Conservation (phyloP, 2,888 invertebrate species). For the Strigamia crassipes region DNA sequence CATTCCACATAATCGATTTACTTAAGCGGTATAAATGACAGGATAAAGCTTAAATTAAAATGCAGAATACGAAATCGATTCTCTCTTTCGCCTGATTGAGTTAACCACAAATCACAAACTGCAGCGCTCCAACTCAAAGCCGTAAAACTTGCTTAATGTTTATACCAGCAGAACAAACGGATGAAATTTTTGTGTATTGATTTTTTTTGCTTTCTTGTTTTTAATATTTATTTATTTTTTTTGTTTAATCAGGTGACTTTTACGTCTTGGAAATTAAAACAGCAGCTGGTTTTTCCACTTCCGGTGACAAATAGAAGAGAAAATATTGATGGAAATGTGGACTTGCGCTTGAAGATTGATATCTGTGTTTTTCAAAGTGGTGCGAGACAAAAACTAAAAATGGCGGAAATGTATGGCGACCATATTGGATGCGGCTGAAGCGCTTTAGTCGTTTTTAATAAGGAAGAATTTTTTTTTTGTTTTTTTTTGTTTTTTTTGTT, state of each 20-base stretch:
- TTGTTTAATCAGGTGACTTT: conserved; percentile 1
- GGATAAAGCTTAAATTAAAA: neutral
- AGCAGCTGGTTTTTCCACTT: neutral
- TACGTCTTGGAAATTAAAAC: neutral
- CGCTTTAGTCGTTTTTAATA: neutral
- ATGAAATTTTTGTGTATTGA: neutral
- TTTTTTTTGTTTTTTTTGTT: neutral
- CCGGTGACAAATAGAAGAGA: neutral
- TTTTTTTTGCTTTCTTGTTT: neutral
- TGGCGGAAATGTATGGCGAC: conserved; percentile 10
- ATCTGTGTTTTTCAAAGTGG: neutral
- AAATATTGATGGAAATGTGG: neutral
- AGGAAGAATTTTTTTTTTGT: neutral
- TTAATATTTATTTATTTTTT: neutral
- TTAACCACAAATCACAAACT: neutral
- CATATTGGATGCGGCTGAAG: conserved; percentile 12
- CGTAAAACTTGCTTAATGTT: neutral
- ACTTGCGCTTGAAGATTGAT: neutral
- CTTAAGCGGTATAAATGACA: neutral
- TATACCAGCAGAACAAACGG: neutral
- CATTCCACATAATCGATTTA: neutral
- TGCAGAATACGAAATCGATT: neutral
- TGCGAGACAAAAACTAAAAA: neutral
- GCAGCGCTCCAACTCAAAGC: neutral
- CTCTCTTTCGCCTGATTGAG: neutral